Base-by-base conservation (phyloP, 2,797 vertebrate genomes). In the Enteromius radiatus region DNA sequence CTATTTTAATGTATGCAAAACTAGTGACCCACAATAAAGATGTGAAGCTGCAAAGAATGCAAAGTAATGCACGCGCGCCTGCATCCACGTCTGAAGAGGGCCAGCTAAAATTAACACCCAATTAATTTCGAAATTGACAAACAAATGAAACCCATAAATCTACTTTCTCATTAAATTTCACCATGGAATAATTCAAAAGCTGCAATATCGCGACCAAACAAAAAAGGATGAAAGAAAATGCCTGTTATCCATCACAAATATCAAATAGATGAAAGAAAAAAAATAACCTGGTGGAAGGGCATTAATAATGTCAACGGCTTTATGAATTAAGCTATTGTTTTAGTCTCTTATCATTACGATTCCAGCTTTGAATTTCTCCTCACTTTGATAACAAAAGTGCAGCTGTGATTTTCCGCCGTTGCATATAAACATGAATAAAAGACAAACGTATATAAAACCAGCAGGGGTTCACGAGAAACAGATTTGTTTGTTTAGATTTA, bases 141-240 rank as follows among this genome's bases (percentile, higher is more conserved):
- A 99, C 98, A 98, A 99, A 99, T 98, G 97, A 98, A 99, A 98
- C 95, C 95, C 97, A 98, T 99, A 98, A 98, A 99, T 99, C 97
- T 99, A 97, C 95, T 97, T 96, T 98, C 97, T 97, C 97, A 98
- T 99, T 99, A 98, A 97, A 97, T 98, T 86, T 97, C 92, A 94
- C 92, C 93, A 93, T 94, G 93, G 95, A 96, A 98, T 98, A 97
- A 98, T 97, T 98, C 96, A 97, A 97, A 88, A 95, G 95, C 95
- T 95, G 95, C 96, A 97, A 97, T 97, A 97, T 96, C 94, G 94
- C 92, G 92, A 95, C 93, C 90, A 85, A 88, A 93, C 84, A 92
- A 73, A 41, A 45, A 87, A 82, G 83, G 78, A 85, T 91, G 91
- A 91, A 89, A 90, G 91, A 88, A 93, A 93, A 95, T 94, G 95